phyloP scores from a whole-genome alignment of 1,140 invertebrate genomes.

The Bombus waltoni region DNA sequence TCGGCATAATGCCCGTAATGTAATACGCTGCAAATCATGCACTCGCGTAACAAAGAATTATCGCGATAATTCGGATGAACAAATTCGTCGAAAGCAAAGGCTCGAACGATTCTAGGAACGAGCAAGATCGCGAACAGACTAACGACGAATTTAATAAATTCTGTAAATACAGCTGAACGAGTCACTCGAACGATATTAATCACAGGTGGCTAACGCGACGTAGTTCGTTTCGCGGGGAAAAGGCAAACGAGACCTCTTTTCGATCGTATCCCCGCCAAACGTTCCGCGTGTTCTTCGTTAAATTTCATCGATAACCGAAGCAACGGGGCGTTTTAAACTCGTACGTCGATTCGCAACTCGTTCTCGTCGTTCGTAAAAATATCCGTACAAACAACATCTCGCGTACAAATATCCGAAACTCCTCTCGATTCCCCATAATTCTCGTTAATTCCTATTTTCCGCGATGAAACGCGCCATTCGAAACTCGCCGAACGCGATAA shows the following conservation, averaged over 20 bases:
- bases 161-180: not conserved
- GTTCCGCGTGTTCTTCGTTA: not conserved
- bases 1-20: too few species aligned
- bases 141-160: not conserved
- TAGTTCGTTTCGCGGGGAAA: not conserved
- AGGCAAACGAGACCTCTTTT: too few species aligned
- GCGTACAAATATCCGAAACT: not conserved
- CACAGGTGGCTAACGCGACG: not conserved
- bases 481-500: not conserved
- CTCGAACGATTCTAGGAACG: too few species aligned
- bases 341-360: not conserved
- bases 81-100: not conserved
- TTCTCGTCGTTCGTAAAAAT: not conserved
- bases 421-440: not conserved
- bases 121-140: too few species aligned
- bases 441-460: not conserved
- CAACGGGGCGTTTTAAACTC: not conserved
- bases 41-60: too few species aligned
- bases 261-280: too few species aligned
- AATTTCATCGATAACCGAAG: not conserved
- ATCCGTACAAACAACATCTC: not conserved
- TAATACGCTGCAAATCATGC: too few species aligned
- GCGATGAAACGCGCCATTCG: not conserved
- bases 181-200: constrained; percentile 5
- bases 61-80: too few species aligned